These are phyloP conservation scores for Chrysotoxum bicinctum DNA, from an alignment of 2,888 invertebrate genomes.

Conservation along the genomic window DNA sequence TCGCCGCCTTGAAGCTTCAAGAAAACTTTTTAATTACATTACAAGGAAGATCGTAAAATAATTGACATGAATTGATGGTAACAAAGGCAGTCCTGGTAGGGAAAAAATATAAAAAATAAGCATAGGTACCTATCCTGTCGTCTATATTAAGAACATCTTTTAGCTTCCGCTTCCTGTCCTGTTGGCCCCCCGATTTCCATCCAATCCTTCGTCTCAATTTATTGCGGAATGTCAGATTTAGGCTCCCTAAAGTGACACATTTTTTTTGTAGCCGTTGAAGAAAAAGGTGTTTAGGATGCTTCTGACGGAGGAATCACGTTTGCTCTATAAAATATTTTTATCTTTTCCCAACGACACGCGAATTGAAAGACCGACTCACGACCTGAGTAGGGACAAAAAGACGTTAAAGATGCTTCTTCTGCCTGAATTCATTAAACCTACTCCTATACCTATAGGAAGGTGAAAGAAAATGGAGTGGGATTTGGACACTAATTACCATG, in stretches of 20 bases:
- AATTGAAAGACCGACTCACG: slow-evolving; percentile 24
- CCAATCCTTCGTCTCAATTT: slow-evolving; percentile 1
- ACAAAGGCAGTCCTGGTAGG: not conserved
- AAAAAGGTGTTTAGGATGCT: slow-evolving; percentile 46
- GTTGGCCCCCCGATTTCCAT: not conserved
- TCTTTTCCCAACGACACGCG: slow-evolving; percentile 43
- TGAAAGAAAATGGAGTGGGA: not conserved
- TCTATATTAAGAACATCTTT: slow-evolving; percentile 32
- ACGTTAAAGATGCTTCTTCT: not conserved
- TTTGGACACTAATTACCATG: slow-evolving; percentile 67
- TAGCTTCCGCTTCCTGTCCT: slow-evolving; percentile 7
- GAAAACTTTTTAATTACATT: slow-evolving; percentile 68
- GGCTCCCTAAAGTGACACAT: slow-evolving; percentile 36
- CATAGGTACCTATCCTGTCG: not conserved
- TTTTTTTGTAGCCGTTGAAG: not conserved
- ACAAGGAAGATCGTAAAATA: slow-evolving; percentile 63
- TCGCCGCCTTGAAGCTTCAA: not conserved
- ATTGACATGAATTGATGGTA: slow-evolving; percentile 63
- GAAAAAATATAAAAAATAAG: not conserved
- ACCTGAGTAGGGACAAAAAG: not conserved
- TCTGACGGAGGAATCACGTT: slow-evolving; percentile 62
- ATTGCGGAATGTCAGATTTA: slow-evolving; percentile 8
- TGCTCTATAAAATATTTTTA: slow-evolving; percentile 66
- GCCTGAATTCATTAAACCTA: slow-evolving; percentile 54
- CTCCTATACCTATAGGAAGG: not conserved